Evolutionary conservation across 2,888 invertebrate genomes (phyloP), one percentile per base, ranked within the genome.

Genomic region (Formica aserva): DNA sequence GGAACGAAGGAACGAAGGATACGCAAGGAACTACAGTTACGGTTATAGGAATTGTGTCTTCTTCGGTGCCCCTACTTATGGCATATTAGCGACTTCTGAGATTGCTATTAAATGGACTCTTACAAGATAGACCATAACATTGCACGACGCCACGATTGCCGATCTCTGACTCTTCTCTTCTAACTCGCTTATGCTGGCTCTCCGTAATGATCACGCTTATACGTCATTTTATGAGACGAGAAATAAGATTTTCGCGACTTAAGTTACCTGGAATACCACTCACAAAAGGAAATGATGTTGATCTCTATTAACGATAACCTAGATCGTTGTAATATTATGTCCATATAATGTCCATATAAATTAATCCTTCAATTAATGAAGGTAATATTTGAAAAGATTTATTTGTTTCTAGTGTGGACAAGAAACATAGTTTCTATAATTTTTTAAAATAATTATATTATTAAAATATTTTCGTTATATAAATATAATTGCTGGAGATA

Each of bases 11-110:
- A 67, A 74, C 69, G 83, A 55, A 71, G 76, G 85, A 86, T 87
- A 32, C 32, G 32, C 32, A 32, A 32, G 32, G 6, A 88, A 88
- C 87, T 91, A 89, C 92, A 89, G 91, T 91, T 87, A 88, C 90
- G 88, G 86, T 92, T 90, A 91, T 88, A 88, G 85, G 48, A 88
- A 87, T 85, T 74, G 82, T 63, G 76, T 60, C 76, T 80, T 77
- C 78, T 83, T 75, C 72, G 66, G 76, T 69, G 67, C 11, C 38
- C 67, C 77, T 86, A 88, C 88, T 91, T 91, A 90, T 85, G 85
- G 77, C 91, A 86, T 91, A 92, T 92, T 92, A 92, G 91, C 86
- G 85, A 88, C 87, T 90, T 91, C 86, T 91, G 84, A 88, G 90
- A 84, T 87, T 83, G 69, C 87, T 85, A 85, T 92, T 90, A 87